phyloP scores from a whole-genome alignment of 1,140 invertebrate species.

The Atta texana region DNA sequence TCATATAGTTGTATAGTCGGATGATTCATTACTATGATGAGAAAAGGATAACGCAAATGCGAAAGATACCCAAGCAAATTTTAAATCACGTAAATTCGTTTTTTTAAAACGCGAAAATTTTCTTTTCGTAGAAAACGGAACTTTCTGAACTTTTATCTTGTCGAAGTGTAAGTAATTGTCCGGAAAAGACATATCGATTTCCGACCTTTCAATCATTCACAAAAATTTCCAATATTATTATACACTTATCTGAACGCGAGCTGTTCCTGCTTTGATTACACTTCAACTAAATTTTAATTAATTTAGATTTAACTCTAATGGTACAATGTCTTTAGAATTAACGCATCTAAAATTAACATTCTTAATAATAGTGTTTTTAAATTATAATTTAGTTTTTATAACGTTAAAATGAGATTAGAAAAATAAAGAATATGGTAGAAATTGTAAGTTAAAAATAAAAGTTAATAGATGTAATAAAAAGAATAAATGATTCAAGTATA shows the following conservation, averaged over 20 bases:
- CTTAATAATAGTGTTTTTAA: not conserved
- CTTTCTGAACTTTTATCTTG: not conserved
- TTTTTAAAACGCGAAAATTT: slow-evolving; percentile 9
- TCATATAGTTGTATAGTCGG: slow-evolving; percentile 25
- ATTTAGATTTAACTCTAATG: not conserved
- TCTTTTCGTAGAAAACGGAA: not conserved
- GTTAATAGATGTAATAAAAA: not conserved
- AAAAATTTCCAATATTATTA: slow-evolving; percentile 2
- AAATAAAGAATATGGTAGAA: not conserved
- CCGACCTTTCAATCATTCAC: not conserved
- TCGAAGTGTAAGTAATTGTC: slow-evolving; percentile 4
- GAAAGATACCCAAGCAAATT: not conserved
- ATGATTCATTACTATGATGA: slow-evolving; percentile 33
- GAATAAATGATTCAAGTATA: not conserved
- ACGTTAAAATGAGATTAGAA: not conserved
- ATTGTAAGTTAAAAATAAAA: not conserved
- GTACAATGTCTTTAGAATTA: not conserved
- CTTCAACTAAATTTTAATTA: not conserved
- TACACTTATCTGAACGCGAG: not conserved
- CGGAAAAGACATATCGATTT: slow-evolving; percentile 11
- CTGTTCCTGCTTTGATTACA: not conserved
- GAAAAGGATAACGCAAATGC: slow-evolving; percentile 1
- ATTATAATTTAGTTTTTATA: not conserved
- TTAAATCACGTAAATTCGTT: slow-evolving; percentile 1
- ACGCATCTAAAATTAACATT: not conserved